These are phyloP conservation scores for Morone saxatilis DNA, from an alignment of 2,113 vertebrate species.

Conservation along the genomic window DNA sequence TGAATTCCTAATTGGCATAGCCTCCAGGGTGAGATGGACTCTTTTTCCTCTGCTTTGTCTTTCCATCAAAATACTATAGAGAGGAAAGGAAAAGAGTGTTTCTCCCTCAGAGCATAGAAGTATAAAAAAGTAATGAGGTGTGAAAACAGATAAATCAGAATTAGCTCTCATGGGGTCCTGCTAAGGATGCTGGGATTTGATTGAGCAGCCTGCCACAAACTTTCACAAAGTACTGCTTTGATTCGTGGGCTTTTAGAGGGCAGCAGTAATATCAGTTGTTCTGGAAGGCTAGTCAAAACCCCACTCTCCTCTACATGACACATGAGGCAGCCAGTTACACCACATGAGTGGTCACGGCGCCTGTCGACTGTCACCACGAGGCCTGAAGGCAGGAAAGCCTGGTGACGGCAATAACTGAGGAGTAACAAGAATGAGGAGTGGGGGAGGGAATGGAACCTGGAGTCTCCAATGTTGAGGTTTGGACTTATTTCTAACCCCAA, in stretches of 20 bases:
- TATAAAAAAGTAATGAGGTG: slow-evolving; percentile 49
- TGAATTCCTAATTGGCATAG: slow-evolving; percentile 51
- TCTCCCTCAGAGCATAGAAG: slow-evolving; percentile 28
- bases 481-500: slow-evolving; percentile 37
- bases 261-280: slow-evolving; percentile 10
- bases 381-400: slow-evolving; percentile 17
- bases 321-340: neutral
- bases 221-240: slow-evolving; percentile 17
- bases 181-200: slow-evolving; percentile 8
- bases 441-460: neutral
- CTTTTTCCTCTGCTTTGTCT: slow-evolving; percentile 14
- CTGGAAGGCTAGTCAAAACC: slow-evolving; percentile 26
- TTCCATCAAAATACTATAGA: slow-evolving; percentile 11
- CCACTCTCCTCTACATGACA: slow-evolving; percentile 12
- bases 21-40: slow-evolving; percentile 39
- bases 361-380: slow-evolving; percentile 25
- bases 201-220: slow-evolving; percentile 36
- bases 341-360: slow-evolving; percentile 17
- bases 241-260: slow-evolving; percentile 10
- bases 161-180: slow-evolving; percentile 31
- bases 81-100: neutral
- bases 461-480: neutral
- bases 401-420: slow-evolving; percentile 1
- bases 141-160: slow-evolving; percentile 51
- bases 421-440: slow-evolving; percentile 11